phyloP scores from a whole-genome alignment of 2,888 invertebrate genomes.

The Nowickia ferox region DNA sequence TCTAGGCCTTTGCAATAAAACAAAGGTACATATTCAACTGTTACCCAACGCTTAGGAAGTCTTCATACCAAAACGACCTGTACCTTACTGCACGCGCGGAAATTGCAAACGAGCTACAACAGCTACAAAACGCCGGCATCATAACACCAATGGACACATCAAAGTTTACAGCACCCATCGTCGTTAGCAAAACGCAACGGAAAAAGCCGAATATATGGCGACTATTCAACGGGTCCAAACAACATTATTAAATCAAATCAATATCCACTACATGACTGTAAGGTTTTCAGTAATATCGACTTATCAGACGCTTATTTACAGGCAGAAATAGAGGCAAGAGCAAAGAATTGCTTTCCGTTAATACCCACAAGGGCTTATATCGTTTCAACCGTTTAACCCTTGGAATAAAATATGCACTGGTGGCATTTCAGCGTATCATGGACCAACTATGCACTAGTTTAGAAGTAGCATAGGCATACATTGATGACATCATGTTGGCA shows the following conservation, averaged over 20 bases:
- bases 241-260: slow-evolving; percentile 69
- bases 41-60: background rate
- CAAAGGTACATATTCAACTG: too few relatives aligned
- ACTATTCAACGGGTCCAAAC: slow-evolving; percentile 54
- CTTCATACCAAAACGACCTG: slow-evolving; percentile 59
- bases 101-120: too few relatives aligned
- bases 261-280: slow-evolving; percentile 57
- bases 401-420: slow-evolving; percentile 72
- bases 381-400: slow-evolving; percentile 64
- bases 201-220: slow-evolving; percentile 65
- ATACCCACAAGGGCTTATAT: slow-evolving; percentile 67
- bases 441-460: slow-evolving; percentile 63
- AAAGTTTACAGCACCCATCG: slow-evolving; percentile 60
- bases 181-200: slow-evolving; percentile 57
- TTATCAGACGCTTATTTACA: slow-evolving; percentile 73
- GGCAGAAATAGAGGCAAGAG: too few relatives aligned
- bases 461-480: slow-evolving; percentile 29
- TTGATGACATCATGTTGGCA: too few relatives aligned
- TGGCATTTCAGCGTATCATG: slow-evolving; percentile 69
- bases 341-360: slow-evolving; percentile 66
- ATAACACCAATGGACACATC: too few relatives aligned
- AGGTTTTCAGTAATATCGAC: slow-evolving; percentile 66
- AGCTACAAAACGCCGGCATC: too few relatives aligned
- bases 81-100: slow-evolving; percentile 29
- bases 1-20: too few relatives aligned